Conservation (phyloP, 2,797 vertebrate genomes). For the Crocodylus rhombifer region DNA sequence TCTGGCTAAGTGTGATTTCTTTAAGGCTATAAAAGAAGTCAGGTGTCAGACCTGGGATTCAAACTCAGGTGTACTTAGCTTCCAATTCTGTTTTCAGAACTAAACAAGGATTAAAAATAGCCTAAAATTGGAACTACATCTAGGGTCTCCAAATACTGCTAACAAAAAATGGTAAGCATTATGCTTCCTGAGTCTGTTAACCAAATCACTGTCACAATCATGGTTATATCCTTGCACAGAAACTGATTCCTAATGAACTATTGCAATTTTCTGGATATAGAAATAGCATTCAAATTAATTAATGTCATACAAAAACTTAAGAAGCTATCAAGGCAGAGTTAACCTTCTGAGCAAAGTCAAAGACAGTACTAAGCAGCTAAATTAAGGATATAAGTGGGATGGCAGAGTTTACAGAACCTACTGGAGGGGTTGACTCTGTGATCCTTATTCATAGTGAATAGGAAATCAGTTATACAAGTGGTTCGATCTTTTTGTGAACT, state of each 20-base stretch:
- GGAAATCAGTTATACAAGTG: not conserved
- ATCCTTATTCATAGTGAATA: not conserved
- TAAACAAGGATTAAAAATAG: not conserved
- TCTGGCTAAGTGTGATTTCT: not conserved
- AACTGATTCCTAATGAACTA: constrained; percentile 49
- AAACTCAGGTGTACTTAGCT: not conserved
- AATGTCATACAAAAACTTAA: not conserved
- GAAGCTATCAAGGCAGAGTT: not conserved
- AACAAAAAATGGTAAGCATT: not conserved
- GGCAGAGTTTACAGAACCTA: not conserved
- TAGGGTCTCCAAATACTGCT: not conserved
- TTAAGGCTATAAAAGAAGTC: accelerated
- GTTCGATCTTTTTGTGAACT: not conserved
- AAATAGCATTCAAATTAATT: not conserved
- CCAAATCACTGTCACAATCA: constrained; percentile 35
- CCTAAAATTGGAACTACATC: not conserved
- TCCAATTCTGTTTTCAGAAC: not conserved
- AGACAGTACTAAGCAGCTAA: not conserved
- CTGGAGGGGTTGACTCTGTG: not conserved
- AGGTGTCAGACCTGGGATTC: not conserved
- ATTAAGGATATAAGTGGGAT: not conserved
- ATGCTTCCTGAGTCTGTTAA: constrained; percentile 17
- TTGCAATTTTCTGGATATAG: constrained; percentile 51
- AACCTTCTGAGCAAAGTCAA: not conserved
- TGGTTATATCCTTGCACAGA: constrained; percentile 37